Evolutionary conservation across 2,888 invertebrate genomes (phyloP), one percentile per base, ranked within the genome.

Genomic region (Cataglyphis livida): DNA sequence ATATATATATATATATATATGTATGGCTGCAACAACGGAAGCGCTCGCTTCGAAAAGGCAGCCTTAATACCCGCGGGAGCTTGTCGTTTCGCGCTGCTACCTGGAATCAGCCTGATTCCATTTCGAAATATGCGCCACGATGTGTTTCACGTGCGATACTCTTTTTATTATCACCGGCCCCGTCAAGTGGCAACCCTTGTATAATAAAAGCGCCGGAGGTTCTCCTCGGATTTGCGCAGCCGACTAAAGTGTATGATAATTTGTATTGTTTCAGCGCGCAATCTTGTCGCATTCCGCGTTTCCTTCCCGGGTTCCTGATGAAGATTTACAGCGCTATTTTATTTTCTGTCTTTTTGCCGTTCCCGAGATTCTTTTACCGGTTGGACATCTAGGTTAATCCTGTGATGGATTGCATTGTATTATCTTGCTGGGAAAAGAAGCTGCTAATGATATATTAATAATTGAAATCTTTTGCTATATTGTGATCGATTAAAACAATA

Each of bases 41-140:
- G 25, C 44, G 35, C 75, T 64, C 62, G 76, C 62, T 32, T 62
- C 59, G 74, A 35, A 35, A 65, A 73, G 66, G 61, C 71, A 54
- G 28, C 54, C 84, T 57, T 66, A 71, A 84, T 64, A 82, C 86
- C 25, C 82, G 35, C 48, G 82, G 66, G 85, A 85, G 61, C 66
- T 28, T 28, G 61, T 70, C 54, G 54, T 75, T 81, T 82, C 57
- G 59, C 82, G 57, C 21, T 71, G 32, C 38, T 61, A 65, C 74
- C 75, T 66, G 59, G 70, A 81, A 66, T 65, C 75, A 76, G 61
- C 2, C 57, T 70, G 81, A 85, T 83, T 83, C 79, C 62, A 85
- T 86, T 75, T 75, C 75, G 75, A 86, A 85, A 85, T 81, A 85
- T 84, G 84, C 70, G 71, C 57, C 54, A 51, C 66, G 70, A 82